A percentile compares a stretch with the other conserved stretches of the same genome.
phyloP scores from a whole-genome alignment of 2,113 vertebrate species.

The Thinocorus orbignyianus region DNA sequence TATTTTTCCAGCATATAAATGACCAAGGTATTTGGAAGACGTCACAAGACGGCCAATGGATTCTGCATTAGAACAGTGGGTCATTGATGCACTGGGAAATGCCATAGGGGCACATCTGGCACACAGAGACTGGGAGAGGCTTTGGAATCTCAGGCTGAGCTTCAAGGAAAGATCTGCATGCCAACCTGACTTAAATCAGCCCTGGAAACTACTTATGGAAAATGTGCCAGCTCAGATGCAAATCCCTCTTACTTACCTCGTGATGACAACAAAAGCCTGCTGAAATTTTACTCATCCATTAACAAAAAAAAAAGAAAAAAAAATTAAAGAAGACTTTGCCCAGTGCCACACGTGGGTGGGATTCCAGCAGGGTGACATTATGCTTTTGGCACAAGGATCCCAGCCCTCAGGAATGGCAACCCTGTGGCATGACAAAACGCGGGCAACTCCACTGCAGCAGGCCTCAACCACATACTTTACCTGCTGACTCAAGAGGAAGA shows the following conservation, averaged over 20 bases:
- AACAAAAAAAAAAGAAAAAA: background rate
- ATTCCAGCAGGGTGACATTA: constrained; percentile 53
- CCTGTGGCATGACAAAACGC: background rate
- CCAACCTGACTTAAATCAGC: constrained; percentile 27
- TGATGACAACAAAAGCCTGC: constrained; percentile 49
- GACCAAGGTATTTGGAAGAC: background rate
- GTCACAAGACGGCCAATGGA: background rate
- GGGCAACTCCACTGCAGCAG: background rate
- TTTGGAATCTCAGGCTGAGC: constrained; percentile 11
- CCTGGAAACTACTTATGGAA: constrained; percentile 40
- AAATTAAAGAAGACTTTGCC: constrained; percentile 1
- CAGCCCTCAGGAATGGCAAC: constrained; percentile 20
- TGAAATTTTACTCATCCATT: constrained; percentile 45
- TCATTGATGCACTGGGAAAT: background rate
- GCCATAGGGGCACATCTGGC: background rate
- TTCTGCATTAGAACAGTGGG: background rate
- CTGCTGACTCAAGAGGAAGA: constrained; percentile 58
- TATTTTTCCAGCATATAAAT: background rate
- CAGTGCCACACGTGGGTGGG: background rate
- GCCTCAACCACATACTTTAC: constrained; percentile 16
- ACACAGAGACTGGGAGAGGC: background rate
- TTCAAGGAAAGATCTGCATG: constrained; percentile 34
- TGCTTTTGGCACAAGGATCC: background rate
- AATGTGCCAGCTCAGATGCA: constrained; percentile 54
- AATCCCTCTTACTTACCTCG: constrained; percentile 21